Percentiles rank a stretch among this genome's conserved stretches.
Conservation (phyloP, 2,888 invertebrate species). For the Limnephilus lunatus region DNA sequence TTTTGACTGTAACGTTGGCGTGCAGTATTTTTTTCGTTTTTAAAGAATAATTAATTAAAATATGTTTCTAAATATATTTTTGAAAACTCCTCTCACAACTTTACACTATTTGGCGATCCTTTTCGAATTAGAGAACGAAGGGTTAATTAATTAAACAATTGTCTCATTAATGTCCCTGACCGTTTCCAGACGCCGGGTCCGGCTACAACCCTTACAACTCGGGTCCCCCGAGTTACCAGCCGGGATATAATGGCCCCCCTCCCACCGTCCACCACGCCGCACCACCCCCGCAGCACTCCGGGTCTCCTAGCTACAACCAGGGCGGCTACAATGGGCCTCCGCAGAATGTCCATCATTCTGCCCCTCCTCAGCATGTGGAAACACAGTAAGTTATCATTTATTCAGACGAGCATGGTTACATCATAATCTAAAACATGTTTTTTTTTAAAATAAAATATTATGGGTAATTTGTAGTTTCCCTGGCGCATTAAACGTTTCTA, state of each 20-base stretch:
- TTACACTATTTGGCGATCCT: background rate
- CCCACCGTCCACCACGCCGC: constrained; percentile 43
- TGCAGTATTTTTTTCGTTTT: too few species aligned
- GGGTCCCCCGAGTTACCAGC: constrained; percentile 33
- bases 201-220: constrained; percentile 24
- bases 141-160: background rate
- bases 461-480: too few species aligned
- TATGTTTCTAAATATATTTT: too few species aligned
- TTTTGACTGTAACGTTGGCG: background rate
- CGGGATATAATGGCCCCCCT: constrained; percentile 45
- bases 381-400: background rate
- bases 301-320: background rate
- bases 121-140: background rate
- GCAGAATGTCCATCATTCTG: constrained; percentile 43
- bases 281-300: background rate
- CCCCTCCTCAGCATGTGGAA: constrained; percentile 7
- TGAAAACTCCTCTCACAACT: background rate
- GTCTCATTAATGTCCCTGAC: background rate
- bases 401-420: background rate
- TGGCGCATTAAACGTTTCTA: too few species aligned
- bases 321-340: constrained; percentile 48
- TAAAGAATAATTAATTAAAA: too few species aligned
- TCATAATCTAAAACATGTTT: background rate
- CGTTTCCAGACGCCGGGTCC: background rate
- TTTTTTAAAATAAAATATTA: too few species aligned